Evolutionary conservation across 2,888 invertebrate genomes (phyloP).

Genomic region (Meliscaeva auricollis): DNA sequence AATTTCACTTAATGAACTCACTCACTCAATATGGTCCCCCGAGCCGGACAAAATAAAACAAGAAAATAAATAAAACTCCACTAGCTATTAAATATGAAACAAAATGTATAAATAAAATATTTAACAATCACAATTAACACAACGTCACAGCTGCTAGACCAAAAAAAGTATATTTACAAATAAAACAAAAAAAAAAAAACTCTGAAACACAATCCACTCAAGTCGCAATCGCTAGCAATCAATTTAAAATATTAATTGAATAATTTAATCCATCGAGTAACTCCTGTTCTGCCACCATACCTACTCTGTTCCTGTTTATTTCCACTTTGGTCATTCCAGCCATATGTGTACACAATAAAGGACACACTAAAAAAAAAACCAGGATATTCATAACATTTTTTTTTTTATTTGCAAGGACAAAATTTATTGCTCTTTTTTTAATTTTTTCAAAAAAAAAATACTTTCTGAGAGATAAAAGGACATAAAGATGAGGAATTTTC

Average conservation of each 20-base stretch:
- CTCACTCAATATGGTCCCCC: conserved; percentile 36
- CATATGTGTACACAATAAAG: conserved; percentile 37
- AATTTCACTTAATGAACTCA: conserved; percentile 40
- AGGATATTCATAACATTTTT: conserved; percentile 24
- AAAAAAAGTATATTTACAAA: too few species aligned
- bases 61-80: neutral
- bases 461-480: conserved; percentile 33
- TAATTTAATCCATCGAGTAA: conserved; percentile 71
- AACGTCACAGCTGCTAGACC: conserved; percentile 51
- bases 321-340: conserved; percentile 16
- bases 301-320: conserved; percentile 18
- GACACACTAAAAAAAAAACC: conserved; percentile 8
- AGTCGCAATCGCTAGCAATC: conserved; percentile 64
- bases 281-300: conserved; percentile 22
- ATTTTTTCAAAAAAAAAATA: neutral
- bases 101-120: conserved; percentile 53
- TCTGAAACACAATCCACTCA: conserved; percentile 30
- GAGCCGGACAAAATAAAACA: conserved; percentile 3
- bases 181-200: conserved; percentile 1
- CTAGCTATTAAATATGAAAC: conserved; percentile 11
- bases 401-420: conserved; percentile 47
- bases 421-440: conserved; percentile 63
- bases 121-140: conserved; percentile 72
- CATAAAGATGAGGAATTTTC: conserved; percentile 66
- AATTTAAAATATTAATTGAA: conserved; percentile 76